Conservation (phyloP, 2,113 vertebrate genomes). For the Argyrosomus japonicus region DNA sequence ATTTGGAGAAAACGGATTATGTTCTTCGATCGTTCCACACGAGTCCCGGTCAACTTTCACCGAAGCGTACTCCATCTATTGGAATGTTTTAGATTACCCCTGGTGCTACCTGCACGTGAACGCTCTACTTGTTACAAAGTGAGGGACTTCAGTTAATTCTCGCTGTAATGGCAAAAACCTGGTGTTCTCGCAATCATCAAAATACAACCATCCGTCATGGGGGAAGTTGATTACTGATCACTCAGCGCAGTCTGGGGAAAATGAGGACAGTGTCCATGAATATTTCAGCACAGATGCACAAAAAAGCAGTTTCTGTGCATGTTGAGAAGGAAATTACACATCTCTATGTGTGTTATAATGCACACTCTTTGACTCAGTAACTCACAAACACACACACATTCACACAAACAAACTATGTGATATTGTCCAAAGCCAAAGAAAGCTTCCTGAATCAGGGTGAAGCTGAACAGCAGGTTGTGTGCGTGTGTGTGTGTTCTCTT, state of each 20-base stretch:
- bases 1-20: constrained; percentile 71
- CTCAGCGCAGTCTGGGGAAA: constrained; percentile 4
- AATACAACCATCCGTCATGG: constrained; percentile 9
- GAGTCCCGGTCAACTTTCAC: constrained; percentile 40
- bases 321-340: background rate
- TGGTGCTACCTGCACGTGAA: constrained; percentile 8
- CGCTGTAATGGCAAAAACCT: constrained; percentile 9
- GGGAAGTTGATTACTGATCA: constrained; percentile 39
- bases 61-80: background rate
- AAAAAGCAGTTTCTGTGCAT: constrained; percentile 1
- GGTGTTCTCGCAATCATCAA: constrained; percentile 9
- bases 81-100: constrained; percentile 47
- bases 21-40: constrained; percentile 51
- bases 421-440: constrained; percentile 1
- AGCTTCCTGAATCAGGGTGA: background rate
- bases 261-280: constrained; percentile 23
- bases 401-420: background rate
- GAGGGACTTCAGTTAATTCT: constrained; percentile 44
- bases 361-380: background rate
- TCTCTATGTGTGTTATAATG: background rate
- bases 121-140: constrained; percentile 4
- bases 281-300: constrained; percentile 18
- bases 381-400: background rate
- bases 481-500: background rate
- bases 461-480: background rate